Evolutionary conservation across 2,113 vertebrate species (phyloP).

Genomic region (Polypterus bichir): DNA sequence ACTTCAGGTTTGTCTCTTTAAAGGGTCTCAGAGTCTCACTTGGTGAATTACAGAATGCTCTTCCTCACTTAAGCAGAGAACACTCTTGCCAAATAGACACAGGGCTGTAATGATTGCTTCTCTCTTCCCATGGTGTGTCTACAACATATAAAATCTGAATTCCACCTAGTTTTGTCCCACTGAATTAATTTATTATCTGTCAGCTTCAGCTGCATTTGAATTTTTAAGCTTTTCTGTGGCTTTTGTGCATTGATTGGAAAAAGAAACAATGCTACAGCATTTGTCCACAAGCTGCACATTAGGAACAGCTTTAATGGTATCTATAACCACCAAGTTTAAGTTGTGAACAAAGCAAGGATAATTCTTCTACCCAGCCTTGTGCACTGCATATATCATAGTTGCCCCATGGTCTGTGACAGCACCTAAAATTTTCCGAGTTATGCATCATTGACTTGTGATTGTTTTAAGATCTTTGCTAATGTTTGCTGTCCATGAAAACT

Average conservation of each 20-base stretch:
- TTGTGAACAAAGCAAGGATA: slow-evolving; percentile 15
- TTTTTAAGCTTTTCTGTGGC: slow-evolving; percentile 14
- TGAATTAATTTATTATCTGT: slow-evolving; percentile 10
- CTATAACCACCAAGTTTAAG: slow-evolving; percentile 11
- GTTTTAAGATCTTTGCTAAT: slow-evolving; percentile 14
- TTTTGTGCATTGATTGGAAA: slow-evolving; percentile 5
- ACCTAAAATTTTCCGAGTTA: slow-evolving; percentile 16
- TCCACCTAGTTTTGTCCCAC: slow-evolving; percentile 6
- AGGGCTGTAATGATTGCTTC: too few species aligned
- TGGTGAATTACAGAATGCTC: not conserved
- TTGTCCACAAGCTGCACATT: slow-evolving; percentile 10
- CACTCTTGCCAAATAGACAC: not conserved
- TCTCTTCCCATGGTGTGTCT: slow-evolving; percentile 8
- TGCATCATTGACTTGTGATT: slow-evolving; percentile 18
- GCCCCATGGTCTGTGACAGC: slow-evolving; percentile 14
- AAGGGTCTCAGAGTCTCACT: not conserved
- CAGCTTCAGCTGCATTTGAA: slow-evolving; percentile 12
- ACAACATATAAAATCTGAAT: slow-evolving; percentile 11
- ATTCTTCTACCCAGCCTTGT: slow-evolving; percentile 9
- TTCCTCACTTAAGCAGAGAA: not conserved
- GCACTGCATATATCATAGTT: slow-evolving; percentile 15
- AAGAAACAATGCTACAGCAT: slow-evolving; percentile 6
- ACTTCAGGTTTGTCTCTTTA: slow-evolving; percentile 1
- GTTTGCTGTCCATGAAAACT: slow-evolving; percentile 19
- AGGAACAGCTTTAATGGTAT: slow-evolving; percentile 3